Evolutionary conservation across 2,113 vertebrate species (phyloP).

Genomic region (Poecile atricapillus): DNA sequence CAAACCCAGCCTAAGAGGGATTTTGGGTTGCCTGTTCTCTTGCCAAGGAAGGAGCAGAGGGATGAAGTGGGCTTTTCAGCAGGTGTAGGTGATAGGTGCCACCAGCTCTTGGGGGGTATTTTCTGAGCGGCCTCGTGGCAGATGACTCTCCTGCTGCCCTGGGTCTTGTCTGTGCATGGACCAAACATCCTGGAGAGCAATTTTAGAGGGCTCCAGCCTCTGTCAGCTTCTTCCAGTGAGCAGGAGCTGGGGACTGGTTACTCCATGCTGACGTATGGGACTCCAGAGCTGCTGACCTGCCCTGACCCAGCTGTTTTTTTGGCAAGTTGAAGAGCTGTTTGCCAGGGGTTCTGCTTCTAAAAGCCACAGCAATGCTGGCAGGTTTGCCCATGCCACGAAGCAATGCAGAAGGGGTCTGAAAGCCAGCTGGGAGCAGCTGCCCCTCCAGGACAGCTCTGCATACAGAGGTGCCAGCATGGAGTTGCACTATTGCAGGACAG

Average conservation of each 20-base stretch:
- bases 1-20: not conserved
- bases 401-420: not conserved
- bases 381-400: not conserved
- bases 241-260: fast-evolving
- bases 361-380: fast-evolving
- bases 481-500: not conserved
- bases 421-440: not conserved
- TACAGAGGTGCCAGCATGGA: fast-evolving
- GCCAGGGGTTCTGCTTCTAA: not conserved
- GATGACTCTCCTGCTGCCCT: fast-evolving
- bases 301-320: not conserved
- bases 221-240: fast-evolving
- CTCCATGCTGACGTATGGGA: fast-evolving
- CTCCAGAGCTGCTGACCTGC: not conserved
- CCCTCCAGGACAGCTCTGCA: not conserved
- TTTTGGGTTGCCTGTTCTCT: too few relatives aligned
- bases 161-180: not conserved
- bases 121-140: not conserved
- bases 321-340: not conserved
- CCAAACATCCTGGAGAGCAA: not conserved
- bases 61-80: not conserved
- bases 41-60: not conserved
- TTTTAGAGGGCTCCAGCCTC: not conserved
- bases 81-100: not conserved
- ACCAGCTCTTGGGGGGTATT: not conserved